phyloP scores from a whole-genome alignment of 2,113 vertebrate genomes.

The Steatornis caripensis region DNA sequence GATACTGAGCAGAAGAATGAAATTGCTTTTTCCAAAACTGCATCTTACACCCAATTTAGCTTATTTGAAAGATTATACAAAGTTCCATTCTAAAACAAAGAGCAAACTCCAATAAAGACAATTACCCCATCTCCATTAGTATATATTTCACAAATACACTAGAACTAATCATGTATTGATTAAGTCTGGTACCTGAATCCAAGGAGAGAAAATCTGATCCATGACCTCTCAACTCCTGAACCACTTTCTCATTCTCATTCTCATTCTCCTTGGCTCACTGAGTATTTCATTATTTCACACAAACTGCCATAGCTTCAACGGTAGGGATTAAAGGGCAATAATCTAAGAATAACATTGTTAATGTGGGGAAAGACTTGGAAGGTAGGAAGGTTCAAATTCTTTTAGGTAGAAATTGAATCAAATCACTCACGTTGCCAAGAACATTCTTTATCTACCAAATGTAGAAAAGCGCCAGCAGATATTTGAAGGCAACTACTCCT shows the following conservation, averaged over 20 bases:
- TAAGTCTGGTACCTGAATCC: background rate
- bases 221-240: background rate
- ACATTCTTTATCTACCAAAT: background rate
- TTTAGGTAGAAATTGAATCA: background rate
- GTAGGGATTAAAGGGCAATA: background rate
- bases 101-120: background rate
- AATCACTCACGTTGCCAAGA: background rate
- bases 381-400: background rate
- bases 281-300: background rate
- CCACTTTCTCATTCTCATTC: background rate
- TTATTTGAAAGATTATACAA: background rate
- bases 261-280: background rate
- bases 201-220: background rate
- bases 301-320: background rate
- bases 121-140: background rate
- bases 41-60: background rate
- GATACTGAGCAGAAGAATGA: background rate
- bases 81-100: background rate
- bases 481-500: background rate
- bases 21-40: background rate
- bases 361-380: background rate
- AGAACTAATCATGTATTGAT: background rate
- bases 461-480: background rate
- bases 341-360: background rate
- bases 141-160: background rate